Base-by-base conservation (phyloP, 92 coral and sea anemone species). In the Chrysogorgia sp. region DNA sequence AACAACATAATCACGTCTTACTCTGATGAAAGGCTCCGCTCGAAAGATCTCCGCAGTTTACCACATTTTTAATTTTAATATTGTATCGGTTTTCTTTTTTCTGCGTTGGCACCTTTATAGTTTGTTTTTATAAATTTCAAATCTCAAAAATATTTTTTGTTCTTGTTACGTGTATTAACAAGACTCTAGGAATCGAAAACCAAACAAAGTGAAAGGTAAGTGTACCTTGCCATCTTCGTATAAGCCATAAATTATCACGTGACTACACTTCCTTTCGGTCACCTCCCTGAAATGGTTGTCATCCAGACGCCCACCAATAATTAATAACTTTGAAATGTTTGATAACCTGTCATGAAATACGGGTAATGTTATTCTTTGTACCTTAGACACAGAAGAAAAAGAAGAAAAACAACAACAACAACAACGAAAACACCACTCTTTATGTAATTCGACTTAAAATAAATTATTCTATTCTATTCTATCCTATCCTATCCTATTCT, bases 141-240 rank as follows among this genome's bases (percentile, higher is more conserved):
- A n/a, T n/a, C n/a, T n/a, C n/a, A n/a, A n/a, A n/a, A n/a, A n/a
- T n/a, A n/a, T n/a, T n/a, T n/a, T n/a, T n/a, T n/a, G n/a, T n/a
- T n/a, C n/a, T n/a, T n/a, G n/a, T n/a, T n/a, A n/a, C n/a, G n/a
- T n/a, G n/a, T n/a, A n/a, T n/a, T n/a, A n/a, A n/a, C n/a, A n/a
- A n/a, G n/a, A n/a, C n/a, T n/a, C n/a, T n/a, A n/a, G n/a, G n/a
- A n/a, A n/a, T n/a, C n/a, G n/a, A n/a, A n/a, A n/a, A n/a, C n/a
- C n/a, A n/a, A 59, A 59, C 10, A 28, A 3, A n/a, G 32, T 26
- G 7, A 28, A 58, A 43, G 17, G 48, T 19, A 8, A 1, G 75
- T 84, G 50, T 45, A 92, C 97, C 90, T 48, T 49, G 53, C 97
- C 97, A 56, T 78, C 85, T 2, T 86, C 85, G 47, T 84, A 88